Percentiles rank a stretch among this genome's conserved stretches.
Conservation (phyloP, 2,113 vertebrate genomes). For the rat (Rattus norvegicus) region GRCr8 NC_086019.1:208887501-208888000, state of each 20-base stretch:
- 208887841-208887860: constrained; percentile 98
- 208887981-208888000: constrained; percentile 60
- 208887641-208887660: rapidly evolving
- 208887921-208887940: constrained; percentile 97
- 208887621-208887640: rapidly evolving
- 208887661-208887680: rapidly evolving
- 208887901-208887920: constrained; percentile 98
- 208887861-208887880: constrained; percentile 98
- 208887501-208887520: constrained; percentile 81
- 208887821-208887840: constrained; percentile 97
- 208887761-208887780: background rate
- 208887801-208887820: constrained; percentile 71
- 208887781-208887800: background rate
- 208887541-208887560: constrained; percentile 78
- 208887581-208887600: background rate
- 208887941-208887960: constrained; percentile 97
- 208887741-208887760: background rate
- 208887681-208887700: background rate
- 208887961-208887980: constrained; percentile 32
- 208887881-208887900: constrained; percentile 99
- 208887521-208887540: constrained; percentile 82
- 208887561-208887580: background rate
- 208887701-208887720: background rate
- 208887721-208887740: background rate
- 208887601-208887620: background rate